These are phyloP conservation scores for Tipula vernalis DNA, from an alignment of 2,888 invertebrate genomes.

Conservation along the genomic window DNA sequence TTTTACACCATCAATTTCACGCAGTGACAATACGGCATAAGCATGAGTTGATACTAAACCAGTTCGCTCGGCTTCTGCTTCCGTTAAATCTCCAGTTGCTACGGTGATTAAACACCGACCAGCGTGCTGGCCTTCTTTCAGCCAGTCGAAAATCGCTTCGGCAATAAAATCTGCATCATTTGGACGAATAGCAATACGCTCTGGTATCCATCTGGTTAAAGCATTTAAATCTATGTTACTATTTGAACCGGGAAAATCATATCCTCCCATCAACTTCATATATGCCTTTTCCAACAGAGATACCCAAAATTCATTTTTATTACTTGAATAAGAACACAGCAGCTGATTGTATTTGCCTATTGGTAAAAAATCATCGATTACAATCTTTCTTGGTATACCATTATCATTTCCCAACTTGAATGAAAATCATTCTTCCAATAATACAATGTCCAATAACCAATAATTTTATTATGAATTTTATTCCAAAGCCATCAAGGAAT, in stretches of 20 bases:
- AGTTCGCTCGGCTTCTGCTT: slow-evolving; percentile 67
- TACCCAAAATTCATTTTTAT: slow-evolving; percentile 86
- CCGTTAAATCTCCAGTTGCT: slow-evolving; percentile 70
- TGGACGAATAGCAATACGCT: slow-evolving; percentile 62
- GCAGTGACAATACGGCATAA: slow-evolving; percentile 80
- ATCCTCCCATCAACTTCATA: slow-evolving; percentile 94
- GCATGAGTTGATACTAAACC: slow-evolving; percentile 89
- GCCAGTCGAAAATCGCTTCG: slow-evolving; percentile 56
- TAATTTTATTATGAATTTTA: no score
- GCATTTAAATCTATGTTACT: slow-evolving; percentile 94
- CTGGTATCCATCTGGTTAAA: slow-evolving; percentile 93
- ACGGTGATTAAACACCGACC: slow-evolving; percentile 72
- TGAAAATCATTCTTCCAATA: no score
- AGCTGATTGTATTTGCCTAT: slow-evolving; percentile 64
- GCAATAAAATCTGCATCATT: slow-evolving; percentile 53
- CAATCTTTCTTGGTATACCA: slow-evolving; percentile 75
- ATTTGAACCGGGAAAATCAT: slow-evolving; percentile 95
- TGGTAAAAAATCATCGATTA: slow-evolving; percentile 85
- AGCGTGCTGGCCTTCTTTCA: slow-evolving; percentile 56
- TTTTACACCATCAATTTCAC: slow-evolving; percentile 54
- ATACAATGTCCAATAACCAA: no score
- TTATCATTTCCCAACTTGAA: no score
- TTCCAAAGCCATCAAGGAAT: no score
- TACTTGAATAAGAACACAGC: slow-evolving; percentile 86
- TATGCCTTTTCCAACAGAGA: slow-evolving; percentile 91